Evolutionary conservation across 2,888 invertebrate species (phyloP).

Genomic region (Tinea semifulvella): DNA sequence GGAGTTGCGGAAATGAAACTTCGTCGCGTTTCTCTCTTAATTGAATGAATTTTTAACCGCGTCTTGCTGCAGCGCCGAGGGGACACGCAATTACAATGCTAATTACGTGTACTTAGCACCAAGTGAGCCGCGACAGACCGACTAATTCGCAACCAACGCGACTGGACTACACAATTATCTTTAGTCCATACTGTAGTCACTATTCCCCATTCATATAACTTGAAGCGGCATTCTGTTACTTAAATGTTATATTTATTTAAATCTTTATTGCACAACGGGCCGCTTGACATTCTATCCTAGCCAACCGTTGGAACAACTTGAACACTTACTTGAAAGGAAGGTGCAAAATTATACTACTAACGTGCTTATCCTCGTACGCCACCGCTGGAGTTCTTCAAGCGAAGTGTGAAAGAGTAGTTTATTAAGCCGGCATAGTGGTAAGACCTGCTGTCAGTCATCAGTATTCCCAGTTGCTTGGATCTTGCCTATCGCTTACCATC

Average conservation of each 20-base stretch:
- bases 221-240: background rate
- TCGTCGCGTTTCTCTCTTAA: slow-evolving; percentile 50
- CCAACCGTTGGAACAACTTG: background rate
- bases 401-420: no score
- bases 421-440: no score
- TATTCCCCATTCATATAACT: background rate
- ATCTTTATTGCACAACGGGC: no score
- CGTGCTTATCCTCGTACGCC: no score
- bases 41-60: slow-evolving; percentile 61
- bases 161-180: no score
- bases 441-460: no score
- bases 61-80: slow-evolving; percentile 54
- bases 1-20: slow-evolving; percentile 55
- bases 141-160: background rate
- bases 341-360: background rate
- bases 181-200: no score
- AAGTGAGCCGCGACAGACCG: slow-evolving; percentile 27
- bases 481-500: no score
- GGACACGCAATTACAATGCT: slow-evolving; percentile 60
- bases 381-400: no score
- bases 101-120: slow-evolving; percentile 55
- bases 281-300: no score
- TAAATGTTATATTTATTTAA: background rate
- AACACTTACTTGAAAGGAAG: no score
- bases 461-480: no score